These are phyloP conservation scores for Penaeus chinensis DNA, from an alignment of 1,140 invertebrate genomes.

Conservation along the genomic window DNA sequence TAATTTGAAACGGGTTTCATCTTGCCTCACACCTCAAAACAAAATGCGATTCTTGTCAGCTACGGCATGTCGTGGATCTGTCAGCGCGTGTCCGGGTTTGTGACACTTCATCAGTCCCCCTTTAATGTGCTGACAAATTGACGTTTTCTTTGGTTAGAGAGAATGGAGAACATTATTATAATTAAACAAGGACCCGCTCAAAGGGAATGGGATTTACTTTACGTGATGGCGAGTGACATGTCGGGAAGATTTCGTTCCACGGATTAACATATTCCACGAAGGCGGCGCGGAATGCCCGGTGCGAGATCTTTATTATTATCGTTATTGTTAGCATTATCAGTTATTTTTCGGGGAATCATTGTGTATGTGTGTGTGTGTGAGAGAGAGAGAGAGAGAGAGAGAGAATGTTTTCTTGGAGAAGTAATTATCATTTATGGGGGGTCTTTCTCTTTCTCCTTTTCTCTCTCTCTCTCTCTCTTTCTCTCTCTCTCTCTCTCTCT, in stretches of 20 bases:
- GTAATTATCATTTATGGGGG: too few relatives aligned
- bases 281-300: too few relatives aligned
- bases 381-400: too few relatives aligned
- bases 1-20: slow-evolving; percentile 35
- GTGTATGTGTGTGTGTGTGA: too few relatives aligned
- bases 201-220: slow-evolving; percentile 1
- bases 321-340: too few relatives aligned
- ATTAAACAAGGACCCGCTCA: slow-evolving; percentile 34
- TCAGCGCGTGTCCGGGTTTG: not conserved
- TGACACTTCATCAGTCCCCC: slow-evolving; percentile 43
- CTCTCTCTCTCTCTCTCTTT: not conserved
- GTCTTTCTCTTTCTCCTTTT: not conserved
- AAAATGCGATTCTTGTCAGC: not conserved
- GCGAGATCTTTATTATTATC: too few relatives aligned
- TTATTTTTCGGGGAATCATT: too few relatives aligned
- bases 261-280: too few relatives aligned
- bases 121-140: slow-evolving; percentile 44
- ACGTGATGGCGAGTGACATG: too few relatives aligned
- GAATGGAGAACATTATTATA: slow-evolving; percentile 51
- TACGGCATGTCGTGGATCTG: not conserved
- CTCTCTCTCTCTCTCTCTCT: not conserved
- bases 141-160: slow-evolving; percentile 45
- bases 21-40: slow-evolving; percentile 34
- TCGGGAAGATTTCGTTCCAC: too few relatives aligned
- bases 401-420: too few relatives aligned